A percentile compares a stretch with the other conserved stretches of the same genome.
Conservation (phyloP, 2,113 vertebrate genomes). For the Ammodytes marinus region DNA sequence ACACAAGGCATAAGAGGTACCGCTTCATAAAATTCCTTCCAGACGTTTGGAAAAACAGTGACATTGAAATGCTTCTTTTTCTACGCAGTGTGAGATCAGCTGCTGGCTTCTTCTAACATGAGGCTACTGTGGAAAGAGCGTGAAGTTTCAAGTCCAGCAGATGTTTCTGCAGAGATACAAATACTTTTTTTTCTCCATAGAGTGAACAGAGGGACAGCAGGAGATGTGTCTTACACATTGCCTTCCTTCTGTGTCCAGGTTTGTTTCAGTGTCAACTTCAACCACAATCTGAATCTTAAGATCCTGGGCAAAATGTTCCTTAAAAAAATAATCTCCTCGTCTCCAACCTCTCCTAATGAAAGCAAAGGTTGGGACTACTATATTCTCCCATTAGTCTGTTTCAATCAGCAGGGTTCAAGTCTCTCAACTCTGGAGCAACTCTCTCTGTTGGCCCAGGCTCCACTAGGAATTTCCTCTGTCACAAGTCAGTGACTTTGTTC, state of each 20-base stretch:
- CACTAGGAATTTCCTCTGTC: conserved; percentile 69
- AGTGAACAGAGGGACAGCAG: neutral
- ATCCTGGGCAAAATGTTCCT: neutral
- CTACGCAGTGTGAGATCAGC: neutral
- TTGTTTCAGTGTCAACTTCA: conserved; percentile 9
- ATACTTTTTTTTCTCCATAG: neutral
- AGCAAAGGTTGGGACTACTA: neutral
- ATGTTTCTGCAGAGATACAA: neutral
- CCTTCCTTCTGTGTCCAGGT: neutral
- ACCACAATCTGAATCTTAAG: neutral
- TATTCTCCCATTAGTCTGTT: neutral
- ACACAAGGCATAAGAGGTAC: conserved; percentile 57
- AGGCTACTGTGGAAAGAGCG: neutral
- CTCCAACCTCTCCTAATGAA: neutral
- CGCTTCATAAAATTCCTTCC: conserved; percentile 31
- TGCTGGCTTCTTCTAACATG: conserved; percentile 4
- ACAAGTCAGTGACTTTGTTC: conserved; percentile 99
- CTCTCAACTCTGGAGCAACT: neutral
- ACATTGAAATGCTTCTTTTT: neutral
- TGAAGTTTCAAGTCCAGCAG: conserved; percentile 5
- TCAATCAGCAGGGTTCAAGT: conserved; percentile 3
- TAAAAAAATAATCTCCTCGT: neutral
- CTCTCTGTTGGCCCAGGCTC: neutral
- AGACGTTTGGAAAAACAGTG: conserved; percentile 11
- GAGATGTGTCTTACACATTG: neutral